Percentiles rank a stretch among this genome's conserved stretches.
phyloP scores from a whole-genome alignment of 2,888 invertebrate genomes.

The Falcaria lacertinaria region DNA sequence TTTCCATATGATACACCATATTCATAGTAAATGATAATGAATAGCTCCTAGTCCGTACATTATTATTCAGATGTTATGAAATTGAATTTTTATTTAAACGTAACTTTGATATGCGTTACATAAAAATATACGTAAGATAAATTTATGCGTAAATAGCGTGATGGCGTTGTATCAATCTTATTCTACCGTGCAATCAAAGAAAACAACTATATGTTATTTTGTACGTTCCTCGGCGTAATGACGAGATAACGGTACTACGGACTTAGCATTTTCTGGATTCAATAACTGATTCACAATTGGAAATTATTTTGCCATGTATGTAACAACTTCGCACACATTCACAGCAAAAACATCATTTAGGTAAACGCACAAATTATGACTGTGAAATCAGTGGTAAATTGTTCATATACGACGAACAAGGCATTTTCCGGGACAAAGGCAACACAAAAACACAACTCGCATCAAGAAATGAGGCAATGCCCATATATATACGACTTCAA shows the following conservation, averaged over 20 bases:
- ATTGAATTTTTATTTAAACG: too few species aligned
- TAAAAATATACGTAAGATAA: conserved; percentile 2
- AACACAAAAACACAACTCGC: neutral
- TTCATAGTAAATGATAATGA: too few species aligned
- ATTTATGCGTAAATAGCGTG: conserved; percentile 16
- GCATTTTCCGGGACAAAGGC: conserved; percentile 3
- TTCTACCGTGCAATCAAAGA: conserved; percentile 8
- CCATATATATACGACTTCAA: conserved; percentile 9
- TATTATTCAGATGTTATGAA: too few species aligned
- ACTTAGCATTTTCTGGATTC: too few species aligned
- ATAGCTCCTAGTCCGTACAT: too few species aligned
- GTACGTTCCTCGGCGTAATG: conserved; percentile 12
- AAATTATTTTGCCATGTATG: too few species aligned
- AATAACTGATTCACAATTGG: too few species aligned
- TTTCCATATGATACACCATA: too few species aligned
- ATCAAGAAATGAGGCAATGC: neutral
- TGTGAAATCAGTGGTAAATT: neutral
- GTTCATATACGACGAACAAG: neutral
- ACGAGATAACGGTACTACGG: neutral
- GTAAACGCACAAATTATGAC: neutral
- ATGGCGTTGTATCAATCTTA: conserved; percentile 18
- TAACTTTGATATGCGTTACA: neutral
- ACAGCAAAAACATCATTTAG: neutral
- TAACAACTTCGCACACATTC: neutral
- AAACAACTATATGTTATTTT: conserved; percentile 12